phyloP scores from a whole-genome alignment of 2,797 vertebrate genomes.

The Macroramphosus scolopax region DNA sequence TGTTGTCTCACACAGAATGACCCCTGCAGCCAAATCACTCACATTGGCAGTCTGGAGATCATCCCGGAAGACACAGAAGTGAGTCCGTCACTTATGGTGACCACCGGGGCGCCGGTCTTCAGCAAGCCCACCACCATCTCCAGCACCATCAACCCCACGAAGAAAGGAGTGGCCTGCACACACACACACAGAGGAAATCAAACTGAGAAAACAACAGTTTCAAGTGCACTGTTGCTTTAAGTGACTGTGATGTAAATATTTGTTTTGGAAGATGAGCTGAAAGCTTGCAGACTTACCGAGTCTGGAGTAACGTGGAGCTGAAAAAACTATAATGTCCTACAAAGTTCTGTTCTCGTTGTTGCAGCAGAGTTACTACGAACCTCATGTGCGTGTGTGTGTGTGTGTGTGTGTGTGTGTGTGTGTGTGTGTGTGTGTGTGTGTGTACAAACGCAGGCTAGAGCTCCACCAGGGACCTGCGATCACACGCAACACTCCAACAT shows the following conservation, averaged over 20 bases:
- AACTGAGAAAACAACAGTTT: slow-evolving; percentile 43
- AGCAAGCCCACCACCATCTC: slow-evolving; percentile 82
- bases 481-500: slow-evolving; percentile 77
- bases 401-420: no score
- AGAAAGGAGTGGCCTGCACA: slow-evolving; percentile 85
- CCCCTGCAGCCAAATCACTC: slow-evolving; percentile 23
- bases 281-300: slow-evolving; percentile 48
- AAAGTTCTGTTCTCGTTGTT: no score
- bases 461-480: slow-evolving; percentile 66
- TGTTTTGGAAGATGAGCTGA: slow-evolving; percentile 57
- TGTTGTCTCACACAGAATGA: no score
- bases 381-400: no score
- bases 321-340: no score
- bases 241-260: slow-evolving; percentile 40
- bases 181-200: slow-evolving; percentile 27
- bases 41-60: slow-evolving; percentile 86
- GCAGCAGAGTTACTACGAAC: no score
- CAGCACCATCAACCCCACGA: slow-evolving; percentile 83
- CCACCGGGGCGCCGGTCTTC: slow-evolving; percentile 67
- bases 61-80: slow-evolving; percentile 86
- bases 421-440: slow-evolving; percentile 13
- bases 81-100: slow-evolving; percentile 81
- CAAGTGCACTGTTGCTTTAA: slow-evolving; percentile 33
- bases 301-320: no score
- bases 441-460: slow-evolving; percentile 51